Conservation (phyloP, 2,113 vertebrate genomes). For the Microtus pennsylvanicus region DNA sequence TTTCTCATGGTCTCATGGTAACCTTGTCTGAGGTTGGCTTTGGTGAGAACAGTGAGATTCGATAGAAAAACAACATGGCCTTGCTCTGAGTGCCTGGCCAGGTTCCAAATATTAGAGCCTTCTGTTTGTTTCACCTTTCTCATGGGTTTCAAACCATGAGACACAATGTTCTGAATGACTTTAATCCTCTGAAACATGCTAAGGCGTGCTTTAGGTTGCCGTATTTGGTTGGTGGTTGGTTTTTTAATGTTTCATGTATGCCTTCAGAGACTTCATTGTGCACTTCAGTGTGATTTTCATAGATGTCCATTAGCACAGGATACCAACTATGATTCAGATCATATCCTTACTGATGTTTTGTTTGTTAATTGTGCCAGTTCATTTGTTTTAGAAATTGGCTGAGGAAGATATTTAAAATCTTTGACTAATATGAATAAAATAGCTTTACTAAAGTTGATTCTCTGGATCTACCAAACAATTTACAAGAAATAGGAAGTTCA, state of each 20-base stretch:
- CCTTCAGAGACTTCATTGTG: neutral
- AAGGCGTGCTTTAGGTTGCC: neutral
- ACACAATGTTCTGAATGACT: neutral
- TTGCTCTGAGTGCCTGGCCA: neutral
- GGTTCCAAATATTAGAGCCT: constrained; percentile 16
- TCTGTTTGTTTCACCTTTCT: neutral
- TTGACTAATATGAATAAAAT: neutral
- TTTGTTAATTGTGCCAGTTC: neutral
- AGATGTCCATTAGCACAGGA: neutral
- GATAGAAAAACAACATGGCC: neutral
- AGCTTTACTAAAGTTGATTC: neutral
- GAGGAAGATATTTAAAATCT: neutral
- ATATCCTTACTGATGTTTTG: neutral
- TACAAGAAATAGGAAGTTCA: neutral
- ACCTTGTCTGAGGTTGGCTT: constrained; percentile 29
- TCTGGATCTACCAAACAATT: constrained; percentile 5
- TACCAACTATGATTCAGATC: neutral
- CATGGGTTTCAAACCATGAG: neutral
- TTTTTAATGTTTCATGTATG: neutral
- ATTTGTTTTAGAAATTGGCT: neutral
- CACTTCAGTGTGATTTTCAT: neutral
- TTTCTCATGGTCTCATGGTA: constrained; percentile 43
- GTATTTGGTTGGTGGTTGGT: neutral
- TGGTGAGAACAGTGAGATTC: neutral
- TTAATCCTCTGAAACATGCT: neutral